Conservation (phyloP, 2,113 vertebrate species). For the Megaceryle torquata region DNA sequence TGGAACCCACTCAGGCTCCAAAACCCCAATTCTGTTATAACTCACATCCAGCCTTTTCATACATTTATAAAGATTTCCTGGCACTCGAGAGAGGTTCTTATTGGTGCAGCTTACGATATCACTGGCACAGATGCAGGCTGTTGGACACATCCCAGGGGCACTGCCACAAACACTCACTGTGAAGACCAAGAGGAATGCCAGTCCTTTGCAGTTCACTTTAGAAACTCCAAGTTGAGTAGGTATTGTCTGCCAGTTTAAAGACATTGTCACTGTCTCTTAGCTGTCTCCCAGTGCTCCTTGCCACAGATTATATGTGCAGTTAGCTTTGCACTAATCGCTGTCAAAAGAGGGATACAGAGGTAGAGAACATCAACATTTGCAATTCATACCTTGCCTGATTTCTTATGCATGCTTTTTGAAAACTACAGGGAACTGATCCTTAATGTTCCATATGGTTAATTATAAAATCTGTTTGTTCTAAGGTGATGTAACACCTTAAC, state of each 20-base stretch:
- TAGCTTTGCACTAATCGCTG: conserved; percentile 28
- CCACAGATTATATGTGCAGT: conserved; percentile 13
- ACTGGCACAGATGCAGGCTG: conserved; percentile 82
- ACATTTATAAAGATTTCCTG: conserved; percentile 75
- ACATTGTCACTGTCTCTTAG: conserved; percentile 66
- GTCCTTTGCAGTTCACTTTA: conserved; percentile 48
- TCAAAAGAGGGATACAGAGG: conserved; percentile 56
- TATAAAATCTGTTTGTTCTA: neutral
- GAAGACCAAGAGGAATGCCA: conserved; percentile 65
- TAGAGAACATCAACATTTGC: conserved; percentile 29
- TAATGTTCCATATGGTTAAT: neutral
- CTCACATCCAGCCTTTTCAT: conserved; percentile 82
- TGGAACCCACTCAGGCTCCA: conserved; percentile 77
- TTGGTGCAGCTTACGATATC: conserved; percentile 84
- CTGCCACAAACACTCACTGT: conserved; percentile 51
- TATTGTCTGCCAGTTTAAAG: conserved; percentile 27
- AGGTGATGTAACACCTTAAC: neutral
- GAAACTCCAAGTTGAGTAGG: conserved; percentile 15
- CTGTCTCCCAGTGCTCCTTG: conserved; percentile 32
- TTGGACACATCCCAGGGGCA: conserved; percentile 74
- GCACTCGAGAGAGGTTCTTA: conserved; percentile 76
- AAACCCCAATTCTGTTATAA: conserved; percentile 77
- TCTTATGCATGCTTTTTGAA: neutral
- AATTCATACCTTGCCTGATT: neutral
- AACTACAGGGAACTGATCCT: neutral